Base-by-base conservation (phyloP, 2,797 vertebrate genomes). In the Hemitrygon akajei region DNA sequence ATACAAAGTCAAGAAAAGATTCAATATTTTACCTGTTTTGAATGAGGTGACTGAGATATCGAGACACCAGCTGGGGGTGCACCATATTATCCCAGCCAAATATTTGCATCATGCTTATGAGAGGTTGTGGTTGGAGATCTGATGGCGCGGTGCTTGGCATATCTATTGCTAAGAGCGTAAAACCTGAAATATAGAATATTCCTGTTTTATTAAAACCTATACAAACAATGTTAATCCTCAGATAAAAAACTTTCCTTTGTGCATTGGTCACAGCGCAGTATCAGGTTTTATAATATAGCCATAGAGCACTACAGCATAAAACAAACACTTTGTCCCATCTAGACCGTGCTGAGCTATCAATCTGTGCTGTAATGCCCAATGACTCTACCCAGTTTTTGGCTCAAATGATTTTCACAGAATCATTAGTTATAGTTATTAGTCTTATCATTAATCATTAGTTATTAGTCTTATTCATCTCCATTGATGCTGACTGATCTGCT, bases 31-130 rank as follows among this genome's bases (percentile, higher is more conserved):
- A 97, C 99, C 98, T 98, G 96, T 98, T 99, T 95, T 98, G 97
- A 93, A 99, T 97, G 84, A 99, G 95, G 95, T 99, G 98, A 94
- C 97, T 97, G 94, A 99, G 97, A 94, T 98, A 99, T 95, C 98
- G 97, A 93, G 98, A 98, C 92, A 98, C 98, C 86, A 99, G 96
- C 79, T 98, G 96, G 27, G 98, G 98, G 93, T 97, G 97, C 94
- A 99, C 96, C 97, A 98, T 98, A 95, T 99, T 98, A 94, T 99
- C 98, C 98, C 98, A 99, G 94, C 97, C 98, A 93, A 99, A 99
- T 94, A 97, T 96, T 0, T 98, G 97, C 97, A 99, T 97, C 95
- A 98, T 97, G 94, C 98, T 97, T 94, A 97, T 95, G 94, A 98
- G 95, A 0, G 98, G 98, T 94, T 97, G 97, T 94, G 98, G 98